These are phyloP conservation scores for Ardeotis arabs DNA, from an alignment of 2,113 vertebrate species.

Conservation along the genomic window DNA sequence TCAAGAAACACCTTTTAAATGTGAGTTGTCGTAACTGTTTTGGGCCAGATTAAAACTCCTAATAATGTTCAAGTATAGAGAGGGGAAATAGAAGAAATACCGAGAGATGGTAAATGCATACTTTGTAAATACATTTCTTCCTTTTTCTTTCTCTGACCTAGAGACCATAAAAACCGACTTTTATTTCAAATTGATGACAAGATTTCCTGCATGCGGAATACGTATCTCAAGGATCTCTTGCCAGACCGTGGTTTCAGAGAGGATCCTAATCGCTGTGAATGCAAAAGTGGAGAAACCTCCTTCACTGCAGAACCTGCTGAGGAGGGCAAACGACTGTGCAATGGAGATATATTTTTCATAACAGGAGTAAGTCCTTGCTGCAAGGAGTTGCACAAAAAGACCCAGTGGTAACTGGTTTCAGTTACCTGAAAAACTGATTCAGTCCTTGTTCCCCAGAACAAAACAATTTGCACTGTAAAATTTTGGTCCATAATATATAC, in stretches of 20 bases:
- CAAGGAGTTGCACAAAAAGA: not conserved
- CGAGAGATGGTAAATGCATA: not conserved
- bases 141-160: not conserved
- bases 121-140: not conserved
- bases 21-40: not conserved
- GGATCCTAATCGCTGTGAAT: not conserved
- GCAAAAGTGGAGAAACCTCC: not conserved
- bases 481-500: not conserved
- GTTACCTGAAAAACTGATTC: not conserved
- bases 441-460: not conserved
- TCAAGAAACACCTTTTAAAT: not conserved
- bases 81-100: not conserved
- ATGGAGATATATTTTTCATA: constrained; percentile 88
- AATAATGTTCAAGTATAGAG: not conserved
- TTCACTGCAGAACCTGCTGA: not conserved
- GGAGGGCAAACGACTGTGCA: constrained; percentile 77
- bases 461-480: not conserved
- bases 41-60: not conserved
- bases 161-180: constrained; percentile 65
- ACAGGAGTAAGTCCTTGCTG: constrained; percentile 58
- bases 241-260: fast-evolving
- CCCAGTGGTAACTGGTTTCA: not conserved
- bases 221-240: constrained; percentile 70
- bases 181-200: constrained; percentile 79
- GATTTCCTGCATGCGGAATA: constrained; percentile 82